Percentiles rank a stretch among this genome's conserved stretches.
These are phyloP conservation scores for Agrotis ipsilon DNA, from an alignment of 2,888 invertebrate genomes.

Conservation along the genomic window DNA sequence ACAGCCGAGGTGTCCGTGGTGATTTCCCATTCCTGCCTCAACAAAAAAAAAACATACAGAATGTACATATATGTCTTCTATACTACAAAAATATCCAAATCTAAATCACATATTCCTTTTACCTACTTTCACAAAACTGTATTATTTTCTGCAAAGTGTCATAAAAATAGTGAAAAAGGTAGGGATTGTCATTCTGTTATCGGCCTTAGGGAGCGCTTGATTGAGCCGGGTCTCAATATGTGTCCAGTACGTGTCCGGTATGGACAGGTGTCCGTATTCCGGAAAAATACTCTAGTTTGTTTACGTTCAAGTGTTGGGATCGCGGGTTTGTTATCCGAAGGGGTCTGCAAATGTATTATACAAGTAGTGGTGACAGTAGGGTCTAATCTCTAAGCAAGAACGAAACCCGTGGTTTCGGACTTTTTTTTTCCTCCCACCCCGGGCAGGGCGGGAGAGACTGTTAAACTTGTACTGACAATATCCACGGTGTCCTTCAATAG, in stretches of 20 bases:
- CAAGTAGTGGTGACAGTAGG: too few species aligned
- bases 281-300: conserved; percentile 11
- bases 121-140: not conserved
- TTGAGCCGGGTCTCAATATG: conserved; percentile 52
- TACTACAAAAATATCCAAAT: too few species aligned
- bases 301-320: not conserved
- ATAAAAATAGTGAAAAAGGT: conserved; percentile 26
- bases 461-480: too few species aligned
- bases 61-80: too few species aligned
- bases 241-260: conserved; percentile 23
- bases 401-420: too few species aligned
- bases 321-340: not conserved
- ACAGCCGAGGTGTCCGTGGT: not conserved
- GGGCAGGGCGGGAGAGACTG: too few species aligned
- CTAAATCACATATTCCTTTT: conserved; percentile 2
- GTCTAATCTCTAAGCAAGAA: too few species aligned
- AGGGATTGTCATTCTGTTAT: conserved; percentile 41
- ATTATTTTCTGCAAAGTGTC: conserved; percentile 6
- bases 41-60: not conserved
- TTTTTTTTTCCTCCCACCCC: too few species aligned
- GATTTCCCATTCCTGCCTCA: not conserved
- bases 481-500: too few species aligned
- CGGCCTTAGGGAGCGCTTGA: conserved; percentile 17
- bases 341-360: too few species aligned
- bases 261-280: not conserved